Conservation (phyloP, 2,888 invertebrate species). For the Apamea monoglypha region DNA sequence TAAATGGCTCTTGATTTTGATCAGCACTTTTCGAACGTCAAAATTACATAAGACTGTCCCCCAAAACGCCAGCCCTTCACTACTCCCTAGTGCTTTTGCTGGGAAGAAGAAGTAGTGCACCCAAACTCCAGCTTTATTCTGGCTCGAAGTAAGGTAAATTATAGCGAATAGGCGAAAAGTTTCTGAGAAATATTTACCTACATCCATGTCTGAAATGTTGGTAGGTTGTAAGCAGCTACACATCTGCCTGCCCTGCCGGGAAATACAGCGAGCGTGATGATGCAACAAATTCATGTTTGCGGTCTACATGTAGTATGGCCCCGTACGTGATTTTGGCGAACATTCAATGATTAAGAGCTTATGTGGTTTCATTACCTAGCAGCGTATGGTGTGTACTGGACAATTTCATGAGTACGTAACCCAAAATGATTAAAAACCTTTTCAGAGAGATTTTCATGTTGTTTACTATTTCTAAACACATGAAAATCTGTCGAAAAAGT, state of each 20-base stretch:
- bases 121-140: background rate
- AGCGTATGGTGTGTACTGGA: background rate
- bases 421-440: background rate
- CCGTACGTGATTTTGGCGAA: slow-evolving; percentile 34
- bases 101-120: no score
- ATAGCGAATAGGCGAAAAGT: background rate
- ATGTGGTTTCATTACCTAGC: slow-evolving; percentile 2
- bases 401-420: background rate
- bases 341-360: slow-evolving; percentile 35
- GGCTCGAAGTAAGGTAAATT: background rate
- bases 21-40: no score
- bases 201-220: background rate
- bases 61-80: no score
- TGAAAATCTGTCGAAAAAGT: no score
- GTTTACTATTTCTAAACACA: no score
- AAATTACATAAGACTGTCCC: no score
- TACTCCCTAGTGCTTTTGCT: no score
- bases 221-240: background rate
- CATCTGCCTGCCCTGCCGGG: background rate
- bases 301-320: slow-evolving; percentile 6
- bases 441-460: background rate
- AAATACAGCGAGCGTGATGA: background rate
- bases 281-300: slow-evolving; percentile 4
- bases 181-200: background rate
- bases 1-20: no score